phyloP scores from a whole-genome alignment of 2,113 vertebrate genomes.

The Clinocottus analis region DNA sequence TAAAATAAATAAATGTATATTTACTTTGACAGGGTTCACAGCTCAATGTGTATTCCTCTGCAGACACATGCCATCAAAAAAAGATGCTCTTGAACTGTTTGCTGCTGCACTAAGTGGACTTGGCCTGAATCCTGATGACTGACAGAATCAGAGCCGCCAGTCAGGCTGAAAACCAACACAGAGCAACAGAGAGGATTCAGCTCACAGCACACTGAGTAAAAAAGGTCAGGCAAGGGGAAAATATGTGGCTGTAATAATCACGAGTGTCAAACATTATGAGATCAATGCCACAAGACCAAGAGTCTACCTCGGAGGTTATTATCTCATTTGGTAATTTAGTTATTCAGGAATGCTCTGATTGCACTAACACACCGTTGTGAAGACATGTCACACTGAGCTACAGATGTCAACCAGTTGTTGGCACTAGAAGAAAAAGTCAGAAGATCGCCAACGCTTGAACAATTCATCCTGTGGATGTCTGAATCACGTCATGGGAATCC shows the following conservation, averaged over 20 bases:
- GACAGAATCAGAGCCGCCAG: no score
- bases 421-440: not conserved
- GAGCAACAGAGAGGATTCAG: not conserved
- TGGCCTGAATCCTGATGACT: no score
- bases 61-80: conserved; percentile 2
- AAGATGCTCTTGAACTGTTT: not conserved
- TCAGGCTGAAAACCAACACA: not conserved
- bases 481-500: not conserved
- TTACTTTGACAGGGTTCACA: not conserved
- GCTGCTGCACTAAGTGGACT: not conserved
- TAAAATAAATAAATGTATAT: no score
- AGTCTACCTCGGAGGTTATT: not conserved
- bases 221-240: not conserved
- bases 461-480: not conserved
- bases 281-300: not conserved
- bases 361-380: no score
- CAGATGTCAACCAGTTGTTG: not conserved
- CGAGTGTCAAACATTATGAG: not conserved
- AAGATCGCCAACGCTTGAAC: not conserved
- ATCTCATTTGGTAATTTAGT: not conserved
- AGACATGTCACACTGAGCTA: not conserved
- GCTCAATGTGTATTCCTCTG: not conserved
- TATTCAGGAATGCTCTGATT: not conserved
- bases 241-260: not conserved
- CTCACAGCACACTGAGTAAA: not conserved